phyloP scores from a whole-genome alignment of 2,888 invertebrate species.

The Buathra laborator region DNA sequence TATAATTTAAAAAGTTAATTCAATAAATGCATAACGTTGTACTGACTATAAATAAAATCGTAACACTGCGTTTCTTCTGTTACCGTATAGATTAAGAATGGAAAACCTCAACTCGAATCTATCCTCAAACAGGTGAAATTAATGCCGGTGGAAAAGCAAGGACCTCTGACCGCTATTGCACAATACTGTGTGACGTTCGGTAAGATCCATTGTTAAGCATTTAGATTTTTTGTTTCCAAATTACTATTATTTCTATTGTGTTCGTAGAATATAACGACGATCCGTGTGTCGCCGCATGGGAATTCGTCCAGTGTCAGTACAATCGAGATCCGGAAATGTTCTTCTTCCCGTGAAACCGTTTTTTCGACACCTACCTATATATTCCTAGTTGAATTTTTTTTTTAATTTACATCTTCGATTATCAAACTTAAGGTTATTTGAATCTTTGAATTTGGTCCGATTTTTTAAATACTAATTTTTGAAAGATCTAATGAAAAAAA shows the following conservation, averaged over 20 bases:
- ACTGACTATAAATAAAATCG: no score
- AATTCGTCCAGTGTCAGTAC: slow-evolving; percentile 74
- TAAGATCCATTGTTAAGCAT: slow-evolving; percentile 50
- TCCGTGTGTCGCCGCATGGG: slow-evolving; percentile 71
- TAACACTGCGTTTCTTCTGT: neutral
- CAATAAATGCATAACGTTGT: no score
- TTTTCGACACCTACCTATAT: no score
- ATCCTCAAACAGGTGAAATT: slow-evolving; percentile 85
- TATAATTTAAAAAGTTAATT: no score
- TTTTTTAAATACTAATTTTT: no score
- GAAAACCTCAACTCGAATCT: slow-evolving; percentile 86
- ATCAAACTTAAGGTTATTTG: no score
- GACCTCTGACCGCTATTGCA: slow-evolving; percentile 57
- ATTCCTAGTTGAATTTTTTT: no score
- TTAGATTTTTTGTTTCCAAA: neutral
- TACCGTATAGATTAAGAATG: slow-evolving; percentile 78
- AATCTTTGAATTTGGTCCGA: no score
- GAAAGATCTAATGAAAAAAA: no score
- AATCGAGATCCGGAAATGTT: slow-evolving; percentile 70
- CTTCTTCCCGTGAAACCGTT: slow-evolving; percentile 74
- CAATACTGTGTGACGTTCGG: slow-evolving; percentile 64
- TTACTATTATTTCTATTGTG: neutral
- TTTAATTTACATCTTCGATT: no score
- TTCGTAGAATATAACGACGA: slow-evolving; percentile 68
- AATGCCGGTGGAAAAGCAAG: slow-evolving; percentile 69